Evolutionary conservation across 1,140 invertebrate genomes (phyloP).

Genomic region (Palaemon carinicauda): DNA sequence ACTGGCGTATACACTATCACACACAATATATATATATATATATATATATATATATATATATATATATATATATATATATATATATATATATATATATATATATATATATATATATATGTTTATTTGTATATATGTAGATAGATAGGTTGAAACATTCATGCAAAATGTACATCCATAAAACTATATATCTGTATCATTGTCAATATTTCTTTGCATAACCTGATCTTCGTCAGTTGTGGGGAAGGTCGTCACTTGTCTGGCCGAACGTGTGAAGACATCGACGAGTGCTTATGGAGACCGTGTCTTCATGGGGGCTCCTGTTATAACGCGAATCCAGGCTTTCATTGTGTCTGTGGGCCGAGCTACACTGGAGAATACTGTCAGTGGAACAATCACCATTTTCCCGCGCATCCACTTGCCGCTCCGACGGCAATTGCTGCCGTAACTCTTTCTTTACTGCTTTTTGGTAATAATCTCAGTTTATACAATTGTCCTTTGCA

Average conservation of each 20-base stretch:
- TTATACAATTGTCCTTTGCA: too few species aligned
- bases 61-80: too few species aligned
- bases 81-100: too few species aligned
- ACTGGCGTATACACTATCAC: too few species aligned
- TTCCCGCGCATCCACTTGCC: neutral
- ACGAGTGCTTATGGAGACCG: conserved; percentile 1
- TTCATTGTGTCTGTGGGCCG: neutral
- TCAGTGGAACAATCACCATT: neutral
- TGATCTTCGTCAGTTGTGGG: neutral
- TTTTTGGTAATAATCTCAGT: neutral
- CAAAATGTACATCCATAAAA: neutral
- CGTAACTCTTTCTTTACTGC: conserved; percentile 2
- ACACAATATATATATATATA: too few species aligned
- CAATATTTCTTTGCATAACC: neutral
- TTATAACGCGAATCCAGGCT: neutral
- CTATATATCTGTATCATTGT: neutral
- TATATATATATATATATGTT: too few species aligned
- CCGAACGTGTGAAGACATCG: neutral
- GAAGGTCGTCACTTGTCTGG: neutral
- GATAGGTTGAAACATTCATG: too few species aligned
- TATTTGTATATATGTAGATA: too few species aligned
- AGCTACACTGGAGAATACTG: neutral
- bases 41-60: too few species aligned
- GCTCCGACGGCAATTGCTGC: neutral
- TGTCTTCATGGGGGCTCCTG: conserved; percentile 16